Conservation (phyloP, 2,888 invertebrate species). For the Eurois occulta region DNA sequence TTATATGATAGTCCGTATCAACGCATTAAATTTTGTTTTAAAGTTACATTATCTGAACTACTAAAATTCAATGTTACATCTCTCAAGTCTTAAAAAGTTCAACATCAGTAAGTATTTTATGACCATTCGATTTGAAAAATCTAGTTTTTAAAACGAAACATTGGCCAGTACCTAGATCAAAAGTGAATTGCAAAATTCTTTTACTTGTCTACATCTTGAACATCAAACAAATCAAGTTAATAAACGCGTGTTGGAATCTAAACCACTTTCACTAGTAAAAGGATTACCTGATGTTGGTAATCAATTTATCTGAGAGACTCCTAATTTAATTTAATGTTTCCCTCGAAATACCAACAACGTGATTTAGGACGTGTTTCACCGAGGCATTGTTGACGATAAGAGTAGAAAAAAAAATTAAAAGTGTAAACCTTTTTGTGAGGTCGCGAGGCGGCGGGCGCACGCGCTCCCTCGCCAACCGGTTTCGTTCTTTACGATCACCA, state of each 20-base stretch:
- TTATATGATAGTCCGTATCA: conserved; percentile 53
- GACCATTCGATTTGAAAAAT: background rate
- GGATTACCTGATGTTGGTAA: conserved; percentile 54
- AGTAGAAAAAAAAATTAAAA: conserved; percentile 84
- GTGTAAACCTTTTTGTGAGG: conserved; percentile 90
- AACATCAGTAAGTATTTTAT: conserved; percentile 14
- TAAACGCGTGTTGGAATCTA: conserved; percentile 32
- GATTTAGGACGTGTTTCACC: conserved; percentile 85
- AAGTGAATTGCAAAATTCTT: background rate
- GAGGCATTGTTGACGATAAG: conserved; percentile 86
- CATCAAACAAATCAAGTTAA: conserved; percentile 28
- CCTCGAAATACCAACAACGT: conserved; percentile 83
- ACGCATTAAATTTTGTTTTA: conserved; percentile 48
- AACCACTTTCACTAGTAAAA: conserved; percentile 70
- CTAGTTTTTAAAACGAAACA: background rate
- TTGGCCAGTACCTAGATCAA: background rate
- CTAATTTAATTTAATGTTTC: conserved; percentile 82
- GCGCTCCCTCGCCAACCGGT: conserved; percentile 87
- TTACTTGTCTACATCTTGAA: background rate
- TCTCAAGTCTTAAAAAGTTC: conserved; percentile 20
- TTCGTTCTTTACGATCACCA: conserved; percentile 89
- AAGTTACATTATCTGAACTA: conserved; percentile 55
- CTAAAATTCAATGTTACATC: conserved; percentile 22
- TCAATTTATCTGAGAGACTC: conserved; percentile 73
- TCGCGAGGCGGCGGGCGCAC: conserved; percentile 88